Evolutionary conservation across 1,140 invertebrate genomes (phyloP).

Genomic region (Drosophila pseudoobscura): DNA sequence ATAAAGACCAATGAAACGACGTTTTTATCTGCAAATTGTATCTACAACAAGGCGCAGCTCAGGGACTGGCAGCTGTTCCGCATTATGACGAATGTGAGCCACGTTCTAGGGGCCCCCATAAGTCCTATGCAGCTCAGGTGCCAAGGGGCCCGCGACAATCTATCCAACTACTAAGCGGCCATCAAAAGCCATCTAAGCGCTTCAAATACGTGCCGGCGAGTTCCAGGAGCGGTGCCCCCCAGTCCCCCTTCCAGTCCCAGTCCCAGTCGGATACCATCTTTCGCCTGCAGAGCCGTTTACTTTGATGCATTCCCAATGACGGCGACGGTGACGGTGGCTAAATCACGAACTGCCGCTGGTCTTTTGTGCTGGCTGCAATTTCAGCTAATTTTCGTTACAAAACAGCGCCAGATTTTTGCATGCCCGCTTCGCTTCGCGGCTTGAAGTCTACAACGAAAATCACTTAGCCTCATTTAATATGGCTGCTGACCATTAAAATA

Average conservation of each 20-base stretch:
- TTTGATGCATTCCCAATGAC: conserved; percentile 60
- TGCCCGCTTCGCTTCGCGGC: conserved; percentile 21
- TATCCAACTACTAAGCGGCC: conserved; percentile 38
- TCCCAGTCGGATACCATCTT: conserved; percentile 58
- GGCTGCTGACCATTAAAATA: conserved; percentile 65
- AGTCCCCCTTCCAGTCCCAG: not conserved
- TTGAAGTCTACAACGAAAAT: conserved; percentile 73
- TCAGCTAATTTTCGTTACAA: conserved; percentile 55
- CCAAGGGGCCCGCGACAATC: conserved; percentile 40
- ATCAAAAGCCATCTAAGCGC: conserved; percentile 33
- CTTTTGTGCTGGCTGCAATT: conserved; percentile 53
- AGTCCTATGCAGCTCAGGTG: conserved; percentile 69
- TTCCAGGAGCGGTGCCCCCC: conserved; percentile 24
- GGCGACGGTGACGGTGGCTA: conserved; percentile 41
- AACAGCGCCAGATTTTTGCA: conserved; percentile 49
- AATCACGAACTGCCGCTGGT: conserved; percentile 61
- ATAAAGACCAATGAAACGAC: not conserved
- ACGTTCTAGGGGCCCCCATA: conserved; percentile 27
- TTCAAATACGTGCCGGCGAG: conserved; percentile 56
- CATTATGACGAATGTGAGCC: conserved; percentile 71
- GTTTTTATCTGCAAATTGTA: not conserved
- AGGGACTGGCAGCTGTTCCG: conserved; percentile 55
- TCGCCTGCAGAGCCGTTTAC: conserved; percentile 54
- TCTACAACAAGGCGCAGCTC: conserved; percentile 3
- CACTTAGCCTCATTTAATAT: conserved; percentile 73